Base-by-base conservation (phyloP, 1,140 invertebrate species). In the Trichogramma pretiosum region DNA sequence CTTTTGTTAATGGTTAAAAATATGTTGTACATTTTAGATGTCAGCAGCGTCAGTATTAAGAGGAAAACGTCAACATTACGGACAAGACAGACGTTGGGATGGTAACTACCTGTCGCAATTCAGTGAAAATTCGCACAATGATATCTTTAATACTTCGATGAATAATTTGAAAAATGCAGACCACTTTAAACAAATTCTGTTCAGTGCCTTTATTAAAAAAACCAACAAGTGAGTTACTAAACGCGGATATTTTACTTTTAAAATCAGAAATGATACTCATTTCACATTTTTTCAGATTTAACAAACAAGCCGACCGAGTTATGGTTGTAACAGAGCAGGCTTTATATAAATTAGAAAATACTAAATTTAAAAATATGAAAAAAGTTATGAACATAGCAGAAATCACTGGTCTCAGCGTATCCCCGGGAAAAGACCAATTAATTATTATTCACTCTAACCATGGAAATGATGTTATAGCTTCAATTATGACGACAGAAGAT, bases 391-490 rank as follows among this genome's bases (percentile, higher is more conserved):
- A 79, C 3, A 83, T 95, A 35, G 75, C 79, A 39, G 84, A 91
- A 70, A 74, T 93, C 4, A 87, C 84, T n/a, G 84, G 85, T 7
- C 57, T 92, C 1, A 89, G 84, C 59, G 74, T 93, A 1, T 85
- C 80, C n/a, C 80, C 86, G 11, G 87, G 84, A 2, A 79, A 76
- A 51, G 93, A 95, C 65, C 93, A 96, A 62, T 75, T 98, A 40
- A 79, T 93, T 45, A 83, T 92, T 9, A 80, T 98, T 54, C 93
- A 96, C 65, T 82, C 93, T 3, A 82, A 83, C 50, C 80, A 80
- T 19, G 86, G 87, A 16, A 93, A 95, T 67, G 94, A 98, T 70
- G 82, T 98, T 58, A 82, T 98, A 24, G 76, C 96, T 52, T 76
- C 75, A 5, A 67, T 69, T 17, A 62, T 62, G 3, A 59, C 70